These are phyloP conservation scores for Upupa epops DNA, from an alignment of 2,113 vertebrate genomes.

Conservation along the genomic window DNA sequence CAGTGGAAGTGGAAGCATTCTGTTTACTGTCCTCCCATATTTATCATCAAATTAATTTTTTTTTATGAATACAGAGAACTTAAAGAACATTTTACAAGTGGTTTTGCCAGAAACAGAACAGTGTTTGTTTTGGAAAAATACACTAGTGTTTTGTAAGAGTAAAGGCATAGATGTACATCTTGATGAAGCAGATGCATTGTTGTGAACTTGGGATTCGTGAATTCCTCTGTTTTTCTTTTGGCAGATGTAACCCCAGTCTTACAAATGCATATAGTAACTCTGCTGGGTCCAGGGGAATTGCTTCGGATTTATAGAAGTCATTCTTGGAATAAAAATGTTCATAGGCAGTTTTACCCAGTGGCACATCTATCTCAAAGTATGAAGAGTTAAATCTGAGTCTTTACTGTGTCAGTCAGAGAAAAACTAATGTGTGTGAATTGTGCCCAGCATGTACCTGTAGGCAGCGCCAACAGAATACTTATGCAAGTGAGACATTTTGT, in stretches of 20 bases:
- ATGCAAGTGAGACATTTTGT: not conserved
- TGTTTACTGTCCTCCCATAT: not conserved
- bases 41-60: not conserved
- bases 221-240: not conserved
- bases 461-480: not conserved
- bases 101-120: not conserved
- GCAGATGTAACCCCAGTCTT: not conserved
- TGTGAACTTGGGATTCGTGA: not conserved
- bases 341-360: not conserved
- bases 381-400: not conserved
- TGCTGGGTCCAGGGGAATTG: not conserved
- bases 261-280: not conserved
- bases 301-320: not conserved
- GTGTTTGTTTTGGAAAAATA: not conserved
- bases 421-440: not conserved
- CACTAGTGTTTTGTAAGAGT: not conserved
- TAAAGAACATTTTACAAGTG: not conserved
- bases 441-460: not conserved
- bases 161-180: not conserved
- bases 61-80: not conserved
- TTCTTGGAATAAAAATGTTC: not conserved
- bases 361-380: not conserved
- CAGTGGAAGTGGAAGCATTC: not conserved
- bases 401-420: not conserved
- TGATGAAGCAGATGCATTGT: not conserved